Base-by-base conservation (phyloP, 1,140 invertebrate species). In the Atopsyche davidsoni region DNA sequence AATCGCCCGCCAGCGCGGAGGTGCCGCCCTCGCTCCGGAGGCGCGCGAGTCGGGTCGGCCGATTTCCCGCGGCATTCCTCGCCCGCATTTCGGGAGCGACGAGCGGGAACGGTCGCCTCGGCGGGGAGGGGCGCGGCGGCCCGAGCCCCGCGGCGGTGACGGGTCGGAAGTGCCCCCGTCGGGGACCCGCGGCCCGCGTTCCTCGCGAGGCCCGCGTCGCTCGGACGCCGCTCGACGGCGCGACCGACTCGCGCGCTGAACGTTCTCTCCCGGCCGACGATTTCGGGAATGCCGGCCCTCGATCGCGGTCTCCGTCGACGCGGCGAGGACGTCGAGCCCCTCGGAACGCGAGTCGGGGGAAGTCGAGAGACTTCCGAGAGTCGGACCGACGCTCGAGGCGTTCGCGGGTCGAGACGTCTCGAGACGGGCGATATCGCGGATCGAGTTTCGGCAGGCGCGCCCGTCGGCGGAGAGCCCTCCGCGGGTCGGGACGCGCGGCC, bases 31-130 rank as follows among this genome's bases (percentile, higher is more conserved):
- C 75, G 75, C 56, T 59, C 60, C 61, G 67, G 60, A 72, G 71
- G 64, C 64, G 72, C 61, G 70, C 65, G 60, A 68, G 63, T 61
- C 41, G 28, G 35, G 64, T 51, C 55, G 58, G 61, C 67, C 68
- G 69, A 73, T 72, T 73, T 73, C 69, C 71, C 69, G 72, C 71
- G 66, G 70, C 69, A 72, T 72, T 72, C 69, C 69, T 72, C 34
- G 34, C 47, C 43, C 47, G 47, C 67, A 69, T 68, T 71, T 72
- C 66, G 69, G 68, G 72, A 68, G 69, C 69, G 28, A 56, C 43
- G 35, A 46, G 52, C 41, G 43, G 47, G 47, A 42, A 50, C 43
- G 35, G 35, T 43, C 21, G 34, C 39, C 34, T 42, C 47, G 18
- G 47, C 25, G 9, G 6, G 11, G 44, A 34, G 28, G 44, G 18